These are phyloP conservation scores for Coendou prehensilis DNA, from an alignment of 2,797 vertebrate genomes.

Conservation along the genomic window DNA sequence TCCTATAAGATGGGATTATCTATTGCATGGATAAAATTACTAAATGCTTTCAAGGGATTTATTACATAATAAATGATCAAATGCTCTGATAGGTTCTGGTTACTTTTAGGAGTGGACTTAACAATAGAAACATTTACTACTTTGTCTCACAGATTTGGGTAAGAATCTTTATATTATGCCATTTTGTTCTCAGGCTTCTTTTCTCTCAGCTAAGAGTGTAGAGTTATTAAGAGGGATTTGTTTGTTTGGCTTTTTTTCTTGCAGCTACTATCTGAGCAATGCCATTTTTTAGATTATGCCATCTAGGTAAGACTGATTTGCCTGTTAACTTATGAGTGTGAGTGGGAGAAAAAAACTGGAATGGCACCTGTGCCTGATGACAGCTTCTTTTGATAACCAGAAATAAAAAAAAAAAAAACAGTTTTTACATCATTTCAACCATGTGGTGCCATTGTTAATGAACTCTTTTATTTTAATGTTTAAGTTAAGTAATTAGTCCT, in stretches of 20 bases:
- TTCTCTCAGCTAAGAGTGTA: background rate
- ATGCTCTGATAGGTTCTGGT: background rate
- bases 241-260: background rate
- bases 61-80: constrained; percentile 5
- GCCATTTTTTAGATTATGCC: background rate
- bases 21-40: constrained; percentile 14
- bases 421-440: constrained; percentile 37
- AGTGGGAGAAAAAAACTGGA: background rate
- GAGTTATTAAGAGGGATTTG: background rate
- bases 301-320: background rate
- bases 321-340: background rate
- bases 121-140: background rate
- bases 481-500: constrained; percentile 30
- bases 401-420: constrained; percentile 28
- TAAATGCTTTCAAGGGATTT: background rate
- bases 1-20: constrained; percentile 19
- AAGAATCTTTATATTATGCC: background rate
- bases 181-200: background rate
- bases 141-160: constrained; percentile 25
- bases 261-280: background rate
- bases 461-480: constrained; percentile 37
- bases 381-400: constrained; percentile 12
- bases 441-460: constrained; percentile 25
- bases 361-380: background rate
- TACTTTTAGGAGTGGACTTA: background rate